Base-by-base conservation (phyloP, 1,140 invertebrate species). In the Mactra quadrangularis region DNA sequence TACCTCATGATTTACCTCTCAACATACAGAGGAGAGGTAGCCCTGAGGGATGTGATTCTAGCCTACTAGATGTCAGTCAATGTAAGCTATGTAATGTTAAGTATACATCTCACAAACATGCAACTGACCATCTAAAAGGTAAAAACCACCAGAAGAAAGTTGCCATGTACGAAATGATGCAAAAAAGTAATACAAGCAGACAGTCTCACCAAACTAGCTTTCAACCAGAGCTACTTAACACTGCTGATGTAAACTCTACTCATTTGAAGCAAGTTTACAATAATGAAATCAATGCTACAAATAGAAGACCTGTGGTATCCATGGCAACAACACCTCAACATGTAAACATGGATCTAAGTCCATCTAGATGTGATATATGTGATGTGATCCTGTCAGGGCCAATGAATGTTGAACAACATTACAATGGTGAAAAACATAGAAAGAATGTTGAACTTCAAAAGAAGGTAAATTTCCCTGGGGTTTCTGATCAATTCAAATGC, bases 351-450 rank as follows among this genome's bases (percentile, higher is more conserved):
- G 11, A 84, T 85, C 60, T 57, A 81, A 68, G 84, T 82, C 1
- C 74, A 66, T 11, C 41, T 27, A 35, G 38, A 45, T 84, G 83
- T 78, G 29, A 75, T 55, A 27, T 82, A 0, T 86, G 85, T 68
- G 45, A 81, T 19, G 27, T 82, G 33, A 57, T 38, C 13, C 60
- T 82, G 2, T 82, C 72, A 25, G 82, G 78, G 13, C 57, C 60
- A 19, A 41, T 66, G 41, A 66, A 66, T 76, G 59, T 41, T 13
- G 31, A 79, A 11, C 41, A 74, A 19, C 78, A 87, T 81, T 41
- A 78, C 17, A 41, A 2, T 17, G 66, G 85, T 47, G 60, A 75
- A 29, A 83, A 76, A 57, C 85, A 86, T 71, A 81, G n/a, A 50
- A 86, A 86, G 59, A 53, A 66, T n/a, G 9, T 22, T n/a, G 47